Base-by-base conservation (phyloP, 2,113 vertebrate species). In the Oryzias curvinotus region DNA sequence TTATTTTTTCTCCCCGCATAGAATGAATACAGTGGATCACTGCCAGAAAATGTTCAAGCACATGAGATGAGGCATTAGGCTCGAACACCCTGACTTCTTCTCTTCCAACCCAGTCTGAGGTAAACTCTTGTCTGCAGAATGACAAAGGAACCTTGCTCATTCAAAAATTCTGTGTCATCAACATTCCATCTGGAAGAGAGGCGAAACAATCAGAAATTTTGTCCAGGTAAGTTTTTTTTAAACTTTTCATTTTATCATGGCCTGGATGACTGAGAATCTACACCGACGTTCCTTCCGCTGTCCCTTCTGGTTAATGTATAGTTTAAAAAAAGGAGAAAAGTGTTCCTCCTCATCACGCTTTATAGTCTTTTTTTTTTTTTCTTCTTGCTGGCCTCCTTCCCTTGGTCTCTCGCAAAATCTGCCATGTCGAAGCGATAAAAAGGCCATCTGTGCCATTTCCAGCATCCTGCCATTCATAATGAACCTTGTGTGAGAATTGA, bases 41-140 rank as follows among this genome's bases (percentile, higher is more conserved):
- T 28, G 82, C 81, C 89, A 90, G 82, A 60, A 87, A 64, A 76
- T 63, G 46, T 78, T 82, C 72, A 77, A 81, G 71, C 70, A 76
- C 78, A 80, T 78, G 62, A 81, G 66, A 72, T 26, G 58, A 62
- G 58, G 63, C 73, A 73, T 72, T 71, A 68, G 52, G 64, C 74
- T 23, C 52, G 43, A 77, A 66, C 57, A 44, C 50, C 65, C 74
- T 42, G 13, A 73, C 57, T 59, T 51, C 36, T 14, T 63, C 71
- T 65, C 52, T 75, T 56, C 57, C 58, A 52, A 65, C 57, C 71
- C 21, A 59, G 74, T 82, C 82, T 25, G 73, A 61, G 66, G 77
- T 68, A 21, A 36, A 36, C 64, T 72, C 71, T 28, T 52, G 7
- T 71, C 62, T 51, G 62, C 65, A 2, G 68, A 67, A 57, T 44